Conservation (phyloP, 2,113 vertebrate species). For the Gadus macrocephalus region DNA sequence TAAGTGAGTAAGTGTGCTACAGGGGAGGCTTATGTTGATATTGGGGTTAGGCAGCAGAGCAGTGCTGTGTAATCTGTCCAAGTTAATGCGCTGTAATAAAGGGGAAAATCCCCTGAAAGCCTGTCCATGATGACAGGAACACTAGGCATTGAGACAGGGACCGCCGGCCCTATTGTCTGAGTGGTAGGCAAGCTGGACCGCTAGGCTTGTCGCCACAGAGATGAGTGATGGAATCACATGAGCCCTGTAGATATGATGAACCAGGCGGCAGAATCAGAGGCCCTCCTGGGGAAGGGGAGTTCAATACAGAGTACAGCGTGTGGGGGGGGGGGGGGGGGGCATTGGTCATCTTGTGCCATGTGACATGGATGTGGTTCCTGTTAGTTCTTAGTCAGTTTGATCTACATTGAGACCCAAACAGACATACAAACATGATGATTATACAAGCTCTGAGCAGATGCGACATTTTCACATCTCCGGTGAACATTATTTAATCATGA, state of each 20-base stretch:
- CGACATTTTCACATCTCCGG: too few species aligned
- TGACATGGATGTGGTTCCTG: too few species aligned
- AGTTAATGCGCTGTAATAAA: conserved; percentile 65
- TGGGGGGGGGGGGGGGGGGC: too few species aligned
- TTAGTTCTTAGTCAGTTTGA: too few species aligned
- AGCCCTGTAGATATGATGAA: background rate
- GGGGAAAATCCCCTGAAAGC: conserved; percentile 55
- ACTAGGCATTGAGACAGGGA: conserved; percentile 48
- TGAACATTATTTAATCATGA: too few species aligned
- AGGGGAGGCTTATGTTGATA: conserved; percentile 18
- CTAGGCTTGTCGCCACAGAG: conserved; percentile 2
- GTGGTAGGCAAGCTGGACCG: too few species aligned
- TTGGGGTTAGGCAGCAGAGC: conserved; percentile 10
- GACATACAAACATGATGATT: too few species aligned
- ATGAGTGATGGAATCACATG: background rate
- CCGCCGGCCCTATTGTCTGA: conserved; percentile 12
- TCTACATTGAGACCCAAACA: too few species aligned
- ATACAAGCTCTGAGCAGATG: too few species aligned
- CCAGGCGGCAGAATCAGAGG: background rate
- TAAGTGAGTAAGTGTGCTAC: conserved; percentile 42
- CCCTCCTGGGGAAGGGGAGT: background rate
- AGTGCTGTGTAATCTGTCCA: conserved; percentile 54
- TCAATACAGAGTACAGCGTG: background rate
- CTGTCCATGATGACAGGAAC: conserved; percentile 56
- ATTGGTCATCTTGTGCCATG: too few species aligned